Evolutionary conservation across 2,888 invertebrate species (phyloP), one percentile per base, ranked within the genome.

Genomic region (Embidobia sp.): DNA sequence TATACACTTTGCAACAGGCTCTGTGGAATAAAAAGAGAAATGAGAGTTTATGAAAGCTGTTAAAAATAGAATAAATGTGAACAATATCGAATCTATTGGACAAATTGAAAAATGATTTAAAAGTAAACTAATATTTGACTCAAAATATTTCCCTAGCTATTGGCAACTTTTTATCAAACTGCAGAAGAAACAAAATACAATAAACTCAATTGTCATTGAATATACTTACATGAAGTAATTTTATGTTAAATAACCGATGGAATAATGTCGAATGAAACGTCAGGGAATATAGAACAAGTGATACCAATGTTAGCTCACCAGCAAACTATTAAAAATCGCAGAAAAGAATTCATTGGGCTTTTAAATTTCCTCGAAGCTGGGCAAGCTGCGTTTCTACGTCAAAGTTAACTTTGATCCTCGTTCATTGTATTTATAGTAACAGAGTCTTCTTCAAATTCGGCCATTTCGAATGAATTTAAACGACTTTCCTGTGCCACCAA

Each of bases 391-490:
- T 26, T 51, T 11, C 57, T 70, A 70, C 59, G 70, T 70, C 63
- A 61, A 72, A 35, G 63, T 55, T 55, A 72, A 55, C 48, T 72
- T 57, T 72, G 72, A 63, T 72, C 55, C 57, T 72, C 55, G 15
- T 48, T 18, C 8, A 72, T 57, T 55, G 63, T 70, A 69, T 64
- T 70, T 69, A 70, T 69, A 70, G 55, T 63, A 13, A 26, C 44
- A 5, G 49, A 49, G 29, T n/a, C 7, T 55, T 44, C 48, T 57
- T 27, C 40, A 63, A 69, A 53, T 69, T 63, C 75, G 63, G 63
- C 63, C 75, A 75, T 75, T 75, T 69, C 55, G 31, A 46, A 48
- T 46, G 53, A 55, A 31, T 44, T 53, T 33, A 16, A 29, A 42
- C 26, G 13, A 42, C 31, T 42, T 27, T 61, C 37, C 66, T 53